These are phyloP conservation scores for Trypoxylus dichotomus DNA, from an alignment of 1,140 invertebrate species.

Conservation along the genomic window DNA sequence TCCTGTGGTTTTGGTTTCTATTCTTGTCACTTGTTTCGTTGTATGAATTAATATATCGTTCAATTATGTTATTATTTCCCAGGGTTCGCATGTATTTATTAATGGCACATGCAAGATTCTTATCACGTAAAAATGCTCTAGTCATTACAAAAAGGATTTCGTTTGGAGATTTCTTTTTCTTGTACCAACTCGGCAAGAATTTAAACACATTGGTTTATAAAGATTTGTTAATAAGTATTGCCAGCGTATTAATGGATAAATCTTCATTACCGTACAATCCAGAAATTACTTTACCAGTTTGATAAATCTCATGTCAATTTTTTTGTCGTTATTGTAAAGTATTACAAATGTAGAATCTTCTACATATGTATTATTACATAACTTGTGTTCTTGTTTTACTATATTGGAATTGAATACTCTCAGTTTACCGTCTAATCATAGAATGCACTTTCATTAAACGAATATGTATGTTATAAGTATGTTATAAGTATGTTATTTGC, in stretches of 20 bases:
- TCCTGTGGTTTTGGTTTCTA: constrained; percentile 83
- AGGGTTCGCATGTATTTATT: constrained; percentile 60
- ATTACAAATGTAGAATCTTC: too few species aligned
- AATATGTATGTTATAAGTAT: too few species aligned
- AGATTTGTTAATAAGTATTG: constrained; percentile 52
- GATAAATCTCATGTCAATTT: not conserved
- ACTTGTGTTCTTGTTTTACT: not conserved
- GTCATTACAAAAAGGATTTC: constrained; percentile 59
- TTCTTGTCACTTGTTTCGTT: constrained; percentile 64
- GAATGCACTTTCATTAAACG: not conserved
- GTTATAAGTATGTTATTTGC: too few species aligned
- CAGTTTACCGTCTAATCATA: not conserved
- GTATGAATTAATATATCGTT: constrained; percentile 64
- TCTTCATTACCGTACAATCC: constrained; percentile 28
- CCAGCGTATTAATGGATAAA: constrained; percentile 30
- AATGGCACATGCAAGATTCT: constrained; percentile 57
- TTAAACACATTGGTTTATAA: constrained; percentile 64
- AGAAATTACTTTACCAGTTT: constrained; percentile 37
- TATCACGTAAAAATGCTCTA: constrained; percentile 55
- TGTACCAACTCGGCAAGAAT: constrained; percentile 68
- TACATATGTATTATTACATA: constrained; percentile 7
- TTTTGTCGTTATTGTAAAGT: not conserved
- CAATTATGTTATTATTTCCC: constrained; percentile 56
- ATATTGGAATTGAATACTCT: not conserved
- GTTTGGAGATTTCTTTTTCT: constrained; percentile 71